Evolutionary conservation across 2,797 vertebrate species (phyloP).

Genomic region (Brachyrhaphis roseni): DNA sequence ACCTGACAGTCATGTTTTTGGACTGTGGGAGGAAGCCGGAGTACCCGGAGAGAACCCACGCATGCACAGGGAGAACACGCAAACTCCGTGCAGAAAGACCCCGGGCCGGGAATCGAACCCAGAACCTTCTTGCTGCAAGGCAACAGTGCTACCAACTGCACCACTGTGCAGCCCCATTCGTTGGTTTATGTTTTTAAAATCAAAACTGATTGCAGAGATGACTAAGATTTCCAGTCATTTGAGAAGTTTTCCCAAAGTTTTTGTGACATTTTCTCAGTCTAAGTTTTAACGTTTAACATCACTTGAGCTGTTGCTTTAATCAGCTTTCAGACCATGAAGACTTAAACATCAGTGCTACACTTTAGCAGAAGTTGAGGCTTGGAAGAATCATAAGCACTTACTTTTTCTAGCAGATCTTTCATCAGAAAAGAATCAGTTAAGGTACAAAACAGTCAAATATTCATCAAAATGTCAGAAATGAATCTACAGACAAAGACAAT

Average conservation of each 20-base stretch:
- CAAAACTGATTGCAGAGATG: neutral
- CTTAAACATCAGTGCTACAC: neutral
- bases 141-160: no score
- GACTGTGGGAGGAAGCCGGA: no score
- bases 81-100: no score
- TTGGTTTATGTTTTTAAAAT: neutral
- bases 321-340: neutral
- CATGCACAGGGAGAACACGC: no score
- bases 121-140: no score
- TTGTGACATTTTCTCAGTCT: no score
- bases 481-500: neutral
- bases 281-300: neutral
- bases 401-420: slow-evolving; percentile 96
- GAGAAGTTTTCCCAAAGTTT: neutral
- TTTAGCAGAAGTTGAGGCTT: neutral
- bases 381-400: slow-evolving; percentile 63
- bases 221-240: neutral
- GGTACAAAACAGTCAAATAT: slow-evolving; percentile 61
- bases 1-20: no score
- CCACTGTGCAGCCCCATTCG: no score
- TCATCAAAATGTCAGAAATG: neutral
- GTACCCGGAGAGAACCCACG: no score
- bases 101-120: no score
- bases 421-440: slow-evolving; percentile 81
- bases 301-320: neutral